These are phyloP conservation scores for Imbricaverruca yamaguchii DNA, from an alignment of 2,888 invertebrate genomes.

Conservation along the genomic window DNA sequence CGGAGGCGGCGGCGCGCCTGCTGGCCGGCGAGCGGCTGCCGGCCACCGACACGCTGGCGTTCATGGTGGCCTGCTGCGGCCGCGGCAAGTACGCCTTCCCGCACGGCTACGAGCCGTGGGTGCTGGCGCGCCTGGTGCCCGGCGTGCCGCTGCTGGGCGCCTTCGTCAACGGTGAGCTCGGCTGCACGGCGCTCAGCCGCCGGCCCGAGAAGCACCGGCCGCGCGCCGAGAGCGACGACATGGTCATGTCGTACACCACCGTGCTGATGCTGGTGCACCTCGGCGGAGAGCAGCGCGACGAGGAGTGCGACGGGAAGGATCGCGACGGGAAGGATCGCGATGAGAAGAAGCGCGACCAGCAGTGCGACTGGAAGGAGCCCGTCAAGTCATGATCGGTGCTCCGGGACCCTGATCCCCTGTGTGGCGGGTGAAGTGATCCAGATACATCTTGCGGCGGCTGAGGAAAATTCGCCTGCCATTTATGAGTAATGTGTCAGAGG, in stretches of 20 bases:
- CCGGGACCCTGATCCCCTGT: background rate
- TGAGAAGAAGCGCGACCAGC: background rate
- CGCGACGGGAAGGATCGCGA: background rate
- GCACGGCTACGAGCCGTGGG: background rate
- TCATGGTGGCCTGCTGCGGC: constrained; percentile 15
- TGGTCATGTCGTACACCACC: background rate
- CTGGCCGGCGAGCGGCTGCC: background rate
- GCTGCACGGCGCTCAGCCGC: background rate
- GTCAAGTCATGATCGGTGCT: background rate
- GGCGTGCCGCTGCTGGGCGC: background rate
- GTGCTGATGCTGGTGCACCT: background rate
- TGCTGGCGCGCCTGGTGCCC: background rate
- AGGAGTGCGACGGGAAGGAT: background rate
- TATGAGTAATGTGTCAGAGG: background rate
- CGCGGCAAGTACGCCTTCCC: background rate
- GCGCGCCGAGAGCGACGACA: background rate
- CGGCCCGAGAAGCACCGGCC: background rate
- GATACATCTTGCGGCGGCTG: background rate
- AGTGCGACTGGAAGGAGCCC: background rate
- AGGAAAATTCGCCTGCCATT: background rate
- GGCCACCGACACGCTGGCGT: background rate
- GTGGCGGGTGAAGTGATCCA: background rate
- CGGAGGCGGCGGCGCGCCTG: background rate
- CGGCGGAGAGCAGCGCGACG: background rate
- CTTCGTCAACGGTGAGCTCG: constrained; percentile 1